Conservation (phyloP, 2,888 invertebrate genomes). For the Candidula unifasciata region DNA sequence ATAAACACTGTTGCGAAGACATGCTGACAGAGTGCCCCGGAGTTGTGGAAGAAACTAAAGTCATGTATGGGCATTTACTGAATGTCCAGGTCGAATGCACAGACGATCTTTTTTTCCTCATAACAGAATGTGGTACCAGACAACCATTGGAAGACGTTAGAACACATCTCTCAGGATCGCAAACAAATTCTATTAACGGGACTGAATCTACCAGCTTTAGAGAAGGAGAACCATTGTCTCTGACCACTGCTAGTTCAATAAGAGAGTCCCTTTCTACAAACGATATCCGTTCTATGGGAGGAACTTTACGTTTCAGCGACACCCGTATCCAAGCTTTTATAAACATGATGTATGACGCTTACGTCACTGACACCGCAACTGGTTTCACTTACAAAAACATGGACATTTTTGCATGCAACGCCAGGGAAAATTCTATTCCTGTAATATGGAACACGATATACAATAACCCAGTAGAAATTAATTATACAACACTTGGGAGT, state of each 20-base stretch:
- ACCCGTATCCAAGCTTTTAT: not conserved
- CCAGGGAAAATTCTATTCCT: not conserved
- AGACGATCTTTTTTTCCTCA: not conserved
- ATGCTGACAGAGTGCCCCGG: not conserved
- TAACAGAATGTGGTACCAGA: not conserved
- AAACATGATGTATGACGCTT: not conserved
- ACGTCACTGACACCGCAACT: not conserved
- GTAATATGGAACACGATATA: not conserved
- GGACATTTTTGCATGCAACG: not conserved
- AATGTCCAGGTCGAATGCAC: not conserved
- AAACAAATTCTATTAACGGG: too few relatives aligned
- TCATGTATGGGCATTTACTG: not conserved
- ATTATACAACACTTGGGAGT: too few relatives aligned
- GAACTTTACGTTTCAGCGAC: too few relatives aligned
- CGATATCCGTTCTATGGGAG: too few relatives aligned
- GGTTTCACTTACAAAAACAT: not conserved
- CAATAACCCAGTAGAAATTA: too few relatives aligned
- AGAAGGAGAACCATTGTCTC: too few relatives aligned
- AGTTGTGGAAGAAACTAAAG: not conserved
- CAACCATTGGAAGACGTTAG: not conserved
- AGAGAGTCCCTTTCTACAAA: too few relatives aligned
- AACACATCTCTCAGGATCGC: too few relatives aligned
- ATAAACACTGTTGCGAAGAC: not conserved
- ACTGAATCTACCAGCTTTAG: too few relatives aligned
- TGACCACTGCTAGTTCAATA: too few relatives aligned